Evolutionary conservation across 2,888 invertebrate species (phyloP), one percentile per base, ranked within the genome.

Genomic region (Scotopteryx bipunctaria): DNA sequence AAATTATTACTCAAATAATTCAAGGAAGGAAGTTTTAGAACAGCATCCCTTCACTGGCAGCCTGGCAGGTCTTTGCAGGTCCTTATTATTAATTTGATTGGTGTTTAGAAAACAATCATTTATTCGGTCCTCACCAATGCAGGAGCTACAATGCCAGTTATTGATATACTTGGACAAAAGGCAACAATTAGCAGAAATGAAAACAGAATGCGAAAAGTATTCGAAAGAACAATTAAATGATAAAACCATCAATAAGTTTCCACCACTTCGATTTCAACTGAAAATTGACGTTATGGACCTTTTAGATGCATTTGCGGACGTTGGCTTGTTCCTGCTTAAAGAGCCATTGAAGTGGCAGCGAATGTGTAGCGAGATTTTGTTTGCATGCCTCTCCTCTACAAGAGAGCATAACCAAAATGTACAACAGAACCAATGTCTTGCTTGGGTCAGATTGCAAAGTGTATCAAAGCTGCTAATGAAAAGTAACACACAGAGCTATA

Each of bases 151-250:
- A 31, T 75, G 73, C 47, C 65, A 80, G 50, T 66, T 88, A 53
- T 73, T 88, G 76, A 71, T 86, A 52, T 90, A 85, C 61, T 73
- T 89, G 16, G 87, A 88, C 38, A 76, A 60, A 67, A 82, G 74
- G 72, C 68, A 71, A 49, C 63, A 73, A 53, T 64, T 88, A 54
- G 15, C 29, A 3, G 59, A 73, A 2, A 87, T 90, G 78, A 76
- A 75, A 67, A 63, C 57, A 19, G 55, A 60, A 8, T 83, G 85
- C 56, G 66, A 72, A 55, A 53, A 61, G 41, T 89, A 81, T 57
- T 51, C 80, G 46, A 62, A 73, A 16, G 37, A 40, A 50, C 61
- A 73, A 55, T 53, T 81, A 27, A 66, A 70, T 43, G 29, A 48
- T 8, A 76, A 78, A 25, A 68, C 62, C 2, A 16, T 68, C 29